Conservation (phyloP, 2,888 invertebrate species). For the Minunthozetes semirufus region DNA sequence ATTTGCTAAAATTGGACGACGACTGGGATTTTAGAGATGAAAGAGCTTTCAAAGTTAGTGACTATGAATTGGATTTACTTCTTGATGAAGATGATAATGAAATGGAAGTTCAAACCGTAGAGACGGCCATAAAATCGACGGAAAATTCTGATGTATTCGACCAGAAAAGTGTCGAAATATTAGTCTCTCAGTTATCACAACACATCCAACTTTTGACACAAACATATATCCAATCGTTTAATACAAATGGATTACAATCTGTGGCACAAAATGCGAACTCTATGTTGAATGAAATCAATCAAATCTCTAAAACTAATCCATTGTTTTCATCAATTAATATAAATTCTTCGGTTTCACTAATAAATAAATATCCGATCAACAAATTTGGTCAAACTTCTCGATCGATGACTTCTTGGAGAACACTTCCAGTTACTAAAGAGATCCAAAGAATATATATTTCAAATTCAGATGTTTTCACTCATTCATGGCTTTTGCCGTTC, state of each 20-base stretch:
- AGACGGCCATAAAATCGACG: not conserved
- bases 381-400: not conserved
- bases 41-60: conserved; percentile 9
- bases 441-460: conserved; percentile 10
- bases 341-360: not conserved
- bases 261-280: conserved; percentile 26
- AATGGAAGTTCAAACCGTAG: not conserved
- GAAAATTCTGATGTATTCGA: not conserved
- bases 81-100: conserved; percentile 18
- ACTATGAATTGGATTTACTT: conserved; percentile 23
- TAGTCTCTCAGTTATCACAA: conserved; percentile 23
- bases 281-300: conserved; percentile 24
- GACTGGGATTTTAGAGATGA: conserved; percentile 28
- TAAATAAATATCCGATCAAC: not conserved
- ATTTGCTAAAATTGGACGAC: conserved; percentile 19
- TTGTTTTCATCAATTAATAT: not conserved
- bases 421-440: conserved; percentile 26
- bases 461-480: conserved; percentile 30
- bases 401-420: conserved; percentile 30
- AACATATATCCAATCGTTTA: conserved; percentile 26
- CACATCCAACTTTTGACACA: conserved; percentile 34
- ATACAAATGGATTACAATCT: conserved; percentile 11
- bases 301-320: not conserved
- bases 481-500: conserved; percentile 31
- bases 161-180: not conserved